Percentiles rank a stretch among this genome's conserved stretches.
Conservation (phyloP, 1,140 invertebrate species). For the Panagrolaimus sp. region DNA sequence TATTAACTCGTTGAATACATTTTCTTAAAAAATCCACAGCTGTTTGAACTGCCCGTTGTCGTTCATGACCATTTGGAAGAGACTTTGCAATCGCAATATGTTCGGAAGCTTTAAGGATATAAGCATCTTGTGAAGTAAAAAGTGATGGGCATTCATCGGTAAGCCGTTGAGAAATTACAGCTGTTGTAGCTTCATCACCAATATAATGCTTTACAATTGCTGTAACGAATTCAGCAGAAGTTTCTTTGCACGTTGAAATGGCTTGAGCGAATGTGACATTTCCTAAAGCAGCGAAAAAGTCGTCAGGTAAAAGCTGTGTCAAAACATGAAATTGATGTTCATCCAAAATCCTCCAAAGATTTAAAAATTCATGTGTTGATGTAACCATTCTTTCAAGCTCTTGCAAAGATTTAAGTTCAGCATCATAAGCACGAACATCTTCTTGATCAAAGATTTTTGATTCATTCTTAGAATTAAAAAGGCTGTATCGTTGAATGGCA, state of each 20-base stretch:
- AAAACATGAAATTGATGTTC: slow-evolving; percentile 84
- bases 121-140: slow-evolving; percentile 60
- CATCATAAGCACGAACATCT: neutral
- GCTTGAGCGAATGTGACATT: neutral
- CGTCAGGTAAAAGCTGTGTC: slow-evolving; percentile 62
- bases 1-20: slow-evolving; percentile 13
- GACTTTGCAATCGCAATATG: slow-evolving; percentile 20
- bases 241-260: slow-evolving; percentile 48
- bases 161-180: slow-evolving; percentile 77
- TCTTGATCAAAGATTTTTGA: neutral
- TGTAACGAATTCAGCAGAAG: slow-evolving; percentile 60
- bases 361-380: slow-evolving; percentile 78
- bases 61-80: neutral
- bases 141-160: slow-evolving; percentile 83
- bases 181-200: slow-evolving; percentile 83
- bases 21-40: neutral
- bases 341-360: slow-evolving; percentile 81
- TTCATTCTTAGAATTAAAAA: neutral
- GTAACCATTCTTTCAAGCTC: slow-evolving; percentile 64
- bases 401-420: neutral
- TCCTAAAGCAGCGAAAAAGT: slow-evolving; percentile 60
- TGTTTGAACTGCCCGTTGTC: neutral
- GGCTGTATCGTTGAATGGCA: neutral
- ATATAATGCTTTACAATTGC: slow-evolving; percentile 70
- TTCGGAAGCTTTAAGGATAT: slow-evolving; percentile 1